Evolutionary conservation across 2,888 invertebrate species (phyloP), one percentile per base, ranked within the genome.

Genomic region (Syrphus vitripennis): DNA sequence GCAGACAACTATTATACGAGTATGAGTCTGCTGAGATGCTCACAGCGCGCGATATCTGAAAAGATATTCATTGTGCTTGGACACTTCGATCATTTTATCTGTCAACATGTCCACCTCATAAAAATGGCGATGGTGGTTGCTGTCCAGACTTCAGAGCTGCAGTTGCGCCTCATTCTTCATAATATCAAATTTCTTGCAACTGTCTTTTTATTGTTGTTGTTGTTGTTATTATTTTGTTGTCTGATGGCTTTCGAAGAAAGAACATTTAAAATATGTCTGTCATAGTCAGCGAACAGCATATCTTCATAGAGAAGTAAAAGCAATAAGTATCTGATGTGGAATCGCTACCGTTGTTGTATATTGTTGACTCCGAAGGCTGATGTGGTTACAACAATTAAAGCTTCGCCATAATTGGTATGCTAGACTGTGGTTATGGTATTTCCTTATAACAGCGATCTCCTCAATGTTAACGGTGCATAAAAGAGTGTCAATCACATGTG

Each of bases 331-430:
- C 19, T 21, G 19, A 26, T 57, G 21, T 69, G n/a, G 9, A 63
- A 26, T 19, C 21, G 37, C 72, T 69, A 69, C 69, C 45, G 69
- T 83, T 57, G 37, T 53, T 7, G 21, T n/a, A 7, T 24, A 16
- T 4, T 40, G 19, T 29, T 53, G 24, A 70, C 19, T 77, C 57
- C 37, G 16, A 71, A 71, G 72, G 57, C 72, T 79, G 10, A 61
- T 72, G 84, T 72, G 84, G 84, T 81, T 70, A 69, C 21, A 69
- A 59, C 76, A 71, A 80, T 84, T 84, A 80, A 80, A 71, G 12
- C 26, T 26, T 57, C 45, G 61, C 29, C 67, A 76, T 72, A 16
- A 55, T 59, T 26, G 21, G 42, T 53, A 12, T 63, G 61, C 57
- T 26, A 65, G 26, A 31, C 21, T 84, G 84, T 37, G 84, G 80